phyloP scores from a whole-genome alignment of 2,797 vertebrate genomes.

The Enteromius mattozi region DNA sequence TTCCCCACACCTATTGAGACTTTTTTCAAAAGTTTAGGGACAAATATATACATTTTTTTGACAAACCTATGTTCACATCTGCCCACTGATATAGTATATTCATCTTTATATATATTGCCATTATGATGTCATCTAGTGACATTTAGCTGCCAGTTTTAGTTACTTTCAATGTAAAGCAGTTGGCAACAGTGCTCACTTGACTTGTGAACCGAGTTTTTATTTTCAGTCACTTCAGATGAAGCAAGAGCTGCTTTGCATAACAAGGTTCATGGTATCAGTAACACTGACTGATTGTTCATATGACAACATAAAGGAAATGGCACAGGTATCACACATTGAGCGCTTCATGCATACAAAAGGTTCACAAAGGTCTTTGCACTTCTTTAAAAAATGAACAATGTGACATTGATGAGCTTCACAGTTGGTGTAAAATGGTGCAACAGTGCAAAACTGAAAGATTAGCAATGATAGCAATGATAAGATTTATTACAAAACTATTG shows the following conservation, averaged over 20 bases:
- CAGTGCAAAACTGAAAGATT: not conserved
- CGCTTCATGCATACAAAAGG: not conserved
- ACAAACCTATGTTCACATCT: too few relatives aligned
- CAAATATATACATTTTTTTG: too few relatives aligned
- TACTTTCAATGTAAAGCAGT: too few relatives aligned
- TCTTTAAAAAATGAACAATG: conserved; percentile 7
- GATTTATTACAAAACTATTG: too few relatives aligned
- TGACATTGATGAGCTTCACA: not conserved
- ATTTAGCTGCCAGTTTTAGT: too few relatives aligned
- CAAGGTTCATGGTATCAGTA: not conserved
- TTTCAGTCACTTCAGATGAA: not conserved
- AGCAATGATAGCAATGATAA: too few relatives aligned
- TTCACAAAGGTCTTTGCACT: not conserved
- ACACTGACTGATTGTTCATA: not conserved
- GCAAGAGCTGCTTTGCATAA: not conserved
- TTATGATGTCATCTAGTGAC: too few relatives aligned
- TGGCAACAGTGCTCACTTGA: too few relatives aligned
- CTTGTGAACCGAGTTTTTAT: not conserved
- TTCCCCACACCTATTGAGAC: too few relatives aligned
- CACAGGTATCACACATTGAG: not conserved
- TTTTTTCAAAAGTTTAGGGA: too few relatives aligned
- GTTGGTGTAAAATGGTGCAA: not conserved
- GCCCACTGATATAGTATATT: too few relatives aligned
- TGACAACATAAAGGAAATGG: not conserved
- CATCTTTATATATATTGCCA: too few relatives aligned